These are phyloP conservation scores for Python bivittatus DNA, from an alignment of 2,113 vertebrate genomes.

Conservation along the genomic window DNA sequence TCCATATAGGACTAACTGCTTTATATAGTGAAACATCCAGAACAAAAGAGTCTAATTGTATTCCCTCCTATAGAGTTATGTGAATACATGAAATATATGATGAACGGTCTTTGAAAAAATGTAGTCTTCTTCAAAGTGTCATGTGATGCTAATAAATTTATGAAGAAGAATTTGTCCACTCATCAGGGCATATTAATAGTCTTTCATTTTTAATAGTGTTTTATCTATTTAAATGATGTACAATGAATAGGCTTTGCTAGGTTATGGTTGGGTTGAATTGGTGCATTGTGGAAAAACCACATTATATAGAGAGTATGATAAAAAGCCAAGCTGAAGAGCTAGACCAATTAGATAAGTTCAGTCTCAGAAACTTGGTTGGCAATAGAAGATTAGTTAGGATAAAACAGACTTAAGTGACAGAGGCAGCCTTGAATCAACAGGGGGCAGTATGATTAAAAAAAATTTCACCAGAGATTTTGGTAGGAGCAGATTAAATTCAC, in stretches of 20 bases:
- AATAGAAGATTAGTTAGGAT: neutral
- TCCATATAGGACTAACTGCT: neutral
- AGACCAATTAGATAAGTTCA: neutral
- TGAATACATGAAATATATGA: neutral
- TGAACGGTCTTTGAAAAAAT: neutral
- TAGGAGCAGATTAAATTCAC: neutral
- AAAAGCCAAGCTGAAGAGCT: neutral
- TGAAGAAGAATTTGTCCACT: neutral
- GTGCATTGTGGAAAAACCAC: neutral
- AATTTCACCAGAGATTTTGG: neutral
- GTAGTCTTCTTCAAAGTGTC: neutral
- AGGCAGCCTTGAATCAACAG: neutral
- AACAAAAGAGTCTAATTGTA: neutral
- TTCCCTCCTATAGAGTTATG: neutral
- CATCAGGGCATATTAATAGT: neutral
- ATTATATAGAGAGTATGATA: neutral
- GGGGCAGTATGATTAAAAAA: neutral
- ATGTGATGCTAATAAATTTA: neutral
- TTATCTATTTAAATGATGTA: neutral
- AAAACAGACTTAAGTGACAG: neutral
- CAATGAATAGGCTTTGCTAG: neutral
- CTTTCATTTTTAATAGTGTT: neutral
- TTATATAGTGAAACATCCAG: neutral
- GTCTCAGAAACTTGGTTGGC: neutral
- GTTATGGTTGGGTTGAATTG: neutral